Conservation (phyloP, 2,888 invertebrate genomes). For the Sphinx pinastri region DNA sequence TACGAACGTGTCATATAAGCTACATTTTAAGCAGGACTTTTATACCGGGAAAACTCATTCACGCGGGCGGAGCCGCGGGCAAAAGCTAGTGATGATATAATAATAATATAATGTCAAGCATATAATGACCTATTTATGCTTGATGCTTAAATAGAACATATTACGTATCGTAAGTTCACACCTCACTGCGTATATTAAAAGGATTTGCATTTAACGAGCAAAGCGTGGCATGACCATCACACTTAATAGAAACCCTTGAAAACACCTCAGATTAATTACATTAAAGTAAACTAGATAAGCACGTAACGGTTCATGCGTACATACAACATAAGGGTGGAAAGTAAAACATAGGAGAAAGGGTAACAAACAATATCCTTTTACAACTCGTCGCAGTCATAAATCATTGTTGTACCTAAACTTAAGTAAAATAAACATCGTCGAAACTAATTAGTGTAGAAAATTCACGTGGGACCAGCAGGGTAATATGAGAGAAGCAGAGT, state of each 20-base stretch:
- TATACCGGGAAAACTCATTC: too few species aligned
- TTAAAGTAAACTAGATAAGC: constrained; percentile 18
- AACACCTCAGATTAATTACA: constrained; percentile 23
- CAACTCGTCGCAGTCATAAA: constrained; percentile 65
- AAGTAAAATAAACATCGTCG: constrained; percentile 78
- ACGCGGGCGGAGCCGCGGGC: too few species aligned
- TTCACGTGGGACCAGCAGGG: constrained; percentile 80
- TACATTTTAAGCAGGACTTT: too few species aligned
- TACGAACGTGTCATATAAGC: too few species aligned
- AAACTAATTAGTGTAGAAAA: constrained; percentile 82
- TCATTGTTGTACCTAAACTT: constrained; percentile 74
- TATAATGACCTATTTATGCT: too few species aligned
- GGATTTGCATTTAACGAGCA: constrained; percentile 8
- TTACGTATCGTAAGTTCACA: not conserved
- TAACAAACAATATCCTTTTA: constrained; percentile 45
- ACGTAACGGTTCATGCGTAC: constrained; percentile 12
- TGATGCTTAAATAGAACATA: not conserved
- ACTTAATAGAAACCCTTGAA: constrained; percentile 33
- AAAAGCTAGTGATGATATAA: too few species aligned
- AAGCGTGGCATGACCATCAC: constrained; percentile 29
- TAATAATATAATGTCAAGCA: too few species aligned
- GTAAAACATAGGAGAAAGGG: constrained; percentile 37
- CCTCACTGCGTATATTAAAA: not conserved
- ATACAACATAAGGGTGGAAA: constrained; percentile 17
- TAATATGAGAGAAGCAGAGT: constrained; percentile 79